These are phyloP conservation scores for Coecobrya sp. DNA, from an alignment of 2,888 invertebrate genomes.

Conservation along the genomic window DNA sequence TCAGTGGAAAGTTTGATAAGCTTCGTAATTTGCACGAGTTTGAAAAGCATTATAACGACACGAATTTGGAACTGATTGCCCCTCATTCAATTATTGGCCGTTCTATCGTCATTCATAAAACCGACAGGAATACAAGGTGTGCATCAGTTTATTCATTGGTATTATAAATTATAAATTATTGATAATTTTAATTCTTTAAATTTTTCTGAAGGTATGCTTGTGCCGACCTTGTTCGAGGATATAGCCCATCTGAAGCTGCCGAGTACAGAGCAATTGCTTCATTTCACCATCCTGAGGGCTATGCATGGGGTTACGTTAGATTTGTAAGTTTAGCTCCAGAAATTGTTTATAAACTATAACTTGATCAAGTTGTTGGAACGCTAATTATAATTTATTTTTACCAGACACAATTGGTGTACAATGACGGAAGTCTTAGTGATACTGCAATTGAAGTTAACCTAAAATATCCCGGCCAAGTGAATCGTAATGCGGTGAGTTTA, in stretches of 20 bases:
- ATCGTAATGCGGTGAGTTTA: constrained; percentile 93
- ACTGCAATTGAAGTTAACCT: constrained; percentile 96
- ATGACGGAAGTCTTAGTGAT: constrained; percentile 95
- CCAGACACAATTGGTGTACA: constrained; percentile 95
- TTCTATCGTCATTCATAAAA: constrained; percentile 95
- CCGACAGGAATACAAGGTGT: constrained; percentile 87
- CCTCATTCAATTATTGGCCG: constrained; percentile 94
- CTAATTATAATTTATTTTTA: constrained; percentile 85
- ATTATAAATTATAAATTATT: constrained; percentile 1
- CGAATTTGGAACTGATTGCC: constrained; percentile 94
- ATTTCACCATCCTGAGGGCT: constrained; percentile 96
- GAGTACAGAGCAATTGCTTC: constrained; percentile 96
- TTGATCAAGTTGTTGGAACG: not conserved
- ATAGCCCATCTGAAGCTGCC: constrained; percentile 95
- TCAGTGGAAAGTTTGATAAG: constrained; percentile 95
- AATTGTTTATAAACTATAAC: not conserved
- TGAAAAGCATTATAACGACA: constrained; percentile 91
- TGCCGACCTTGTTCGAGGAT: constrained; percentile 94
- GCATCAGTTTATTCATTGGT: not conserved
- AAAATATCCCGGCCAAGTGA: constrained; percentile 94
- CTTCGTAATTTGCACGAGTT: constrained; percentile 90
- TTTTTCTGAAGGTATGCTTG: constrained; percentile 93
- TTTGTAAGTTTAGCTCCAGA: constrained; percentile 89
- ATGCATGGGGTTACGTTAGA: constrained; percentile 94
- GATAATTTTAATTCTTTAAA: not conserved